phyloP scores from a whole-genome alignment of 2,888 invertebrate genomes.

The Lysandra bellargus region DNA sequence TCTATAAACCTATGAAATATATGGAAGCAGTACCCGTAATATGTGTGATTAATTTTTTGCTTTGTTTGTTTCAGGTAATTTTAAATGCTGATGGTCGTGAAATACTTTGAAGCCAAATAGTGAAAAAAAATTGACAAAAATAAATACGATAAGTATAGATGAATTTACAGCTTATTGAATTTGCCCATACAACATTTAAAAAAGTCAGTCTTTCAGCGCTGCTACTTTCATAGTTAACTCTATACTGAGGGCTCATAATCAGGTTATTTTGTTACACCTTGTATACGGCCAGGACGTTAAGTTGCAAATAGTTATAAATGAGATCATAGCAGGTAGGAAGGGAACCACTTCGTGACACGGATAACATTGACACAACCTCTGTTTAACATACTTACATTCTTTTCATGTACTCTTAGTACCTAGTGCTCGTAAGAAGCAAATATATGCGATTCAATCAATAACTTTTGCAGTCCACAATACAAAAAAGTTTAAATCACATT shows the following conservation, averaged over 20 bases:
- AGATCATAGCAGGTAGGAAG: constrained; percentile 27
- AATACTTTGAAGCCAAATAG: too few species aligned
- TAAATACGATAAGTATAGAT: too few species aligned
- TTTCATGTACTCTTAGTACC: not conserved
- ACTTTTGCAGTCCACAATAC: not conserved
- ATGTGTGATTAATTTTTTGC: not conserved
- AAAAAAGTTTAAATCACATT: too few species aligned
- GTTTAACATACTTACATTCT: constrained; percentile 20
- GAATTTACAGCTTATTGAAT: too few species aligned
- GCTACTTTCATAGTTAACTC: too few species aligned
- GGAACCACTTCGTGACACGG: constrained; percentile 38
- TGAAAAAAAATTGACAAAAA: too few species aligned
- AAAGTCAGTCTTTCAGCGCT: too few species aligned
- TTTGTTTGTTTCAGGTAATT: constrained; percentile 10
- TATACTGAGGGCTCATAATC: too few species aligned
- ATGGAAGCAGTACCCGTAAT: too few species aligned
- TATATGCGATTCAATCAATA: not conserved
- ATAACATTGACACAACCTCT: constrained; percentile 36
- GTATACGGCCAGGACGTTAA: not conserved
- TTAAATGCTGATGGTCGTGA: not conserved
- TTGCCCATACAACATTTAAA: too few species aligned
- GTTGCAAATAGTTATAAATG: constrained; percentile 10
- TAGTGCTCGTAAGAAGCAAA: not conserved
- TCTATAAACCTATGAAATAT: too few species aligned
- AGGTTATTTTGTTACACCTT: too few species aligned